phyloP scores from a whole-genome alignment of 2,888 invertebrate genomes.

The Druceiella hillmani region DNA sequence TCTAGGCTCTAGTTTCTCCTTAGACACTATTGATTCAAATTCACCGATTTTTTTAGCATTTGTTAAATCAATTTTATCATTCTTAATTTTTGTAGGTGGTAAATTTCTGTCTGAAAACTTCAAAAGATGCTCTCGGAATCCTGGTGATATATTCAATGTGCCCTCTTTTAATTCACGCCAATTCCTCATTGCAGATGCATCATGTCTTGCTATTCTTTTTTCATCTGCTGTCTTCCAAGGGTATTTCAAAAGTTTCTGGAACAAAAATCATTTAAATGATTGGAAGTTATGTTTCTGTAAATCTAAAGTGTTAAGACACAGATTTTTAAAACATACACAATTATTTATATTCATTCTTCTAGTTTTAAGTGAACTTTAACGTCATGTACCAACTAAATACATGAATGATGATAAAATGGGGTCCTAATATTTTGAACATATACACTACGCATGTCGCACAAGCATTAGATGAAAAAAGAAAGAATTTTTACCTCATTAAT shows the following conservation, averaged over 20 bases:
- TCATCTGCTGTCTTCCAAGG: constrained; percentile 58
- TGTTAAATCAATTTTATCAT: constrained; percentile 35
- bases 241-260: constrained; percentile 59
- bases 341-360: no score
- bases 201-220: constrained; percentile 58
- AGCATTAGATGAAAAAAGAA: no score
- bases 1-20: constrained; percentile 36
- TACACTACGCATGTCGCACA: no score
- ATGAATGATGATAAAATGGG: no score
- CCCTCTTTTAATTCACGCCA: constrained; percentile 62
- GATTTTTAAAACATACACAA: no score
- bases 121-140: constrained; percentile 53
- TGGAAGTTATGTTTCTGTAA: no score
- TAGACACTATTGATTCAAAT: constrained; percentile 43
- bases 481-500: no score
- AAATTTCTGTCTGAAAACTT: constrained; percentile 61
- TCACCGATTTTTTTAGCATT: constrained; percentile 37
- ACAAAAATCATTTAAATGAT: constrained; percentile 19
- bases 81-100: constrained; percentile 36
- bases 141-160: constrained; percentile 41
- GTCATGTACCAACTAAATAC: no score
- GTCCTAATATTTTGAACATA: no score
- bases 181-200: constrained; percentile 59
- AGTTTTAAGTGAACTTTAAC: no score
- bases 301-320: no score